phyloP scores from a whole-genome alignment of 2,797 vertebrate species.

The Helicolenus hilgendorfi region DNA sequence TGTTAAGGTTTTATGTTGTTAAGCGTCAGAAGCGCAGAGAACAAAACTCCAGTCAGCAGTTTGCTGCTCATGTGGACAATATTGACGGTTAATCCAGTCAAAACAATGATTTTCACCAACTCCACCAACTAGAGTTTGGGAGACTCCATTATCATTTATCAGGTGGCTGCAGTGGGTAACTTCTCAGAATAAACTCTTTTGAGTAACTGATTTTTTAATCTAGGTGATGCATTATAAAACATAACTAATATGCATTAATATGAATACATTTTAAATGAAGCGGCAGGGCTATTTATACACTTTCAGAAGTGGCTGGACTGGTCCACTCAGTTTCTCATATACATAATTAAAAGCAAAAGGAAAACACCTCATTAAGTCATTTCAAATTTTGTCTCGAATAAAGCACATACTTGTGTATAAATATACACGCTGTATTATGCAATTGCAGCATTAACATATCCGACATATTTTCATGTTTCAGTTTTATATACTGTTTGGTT shows the following conservation, averaged over 20 bases:
- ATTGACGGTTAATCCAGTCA: background rate
- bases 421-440: background rate
- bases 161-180: background rate
- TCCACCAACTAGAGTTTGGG: too few species aligned
- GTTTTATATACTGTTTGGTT: background rate
- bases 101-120: background rate
- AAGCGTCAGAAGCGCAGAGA: conserved; percentile 48
- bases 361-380: background rate
- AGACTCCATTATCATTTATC: background rate
- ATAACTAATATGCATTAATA: background rate
- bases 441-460: background rate
- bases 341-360: background rate
- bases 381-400: background rate
- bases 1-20: conserved; percentile 59
- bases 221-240: background rate
- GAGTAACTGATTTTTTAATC: background rate
- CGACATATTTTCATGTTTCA: background rate
- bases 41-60: background rate
- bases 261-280: background rate
- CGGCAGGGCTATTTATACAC: background rate
- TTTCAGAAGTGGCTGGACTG: background rate
- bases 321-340: background rate
- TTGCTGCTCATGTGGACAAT: background rate
- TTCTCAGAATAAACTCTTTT: background rate
- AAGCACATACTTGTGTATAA: background rate